Evolutionary conservation across 2,113 vertebrate genomes (phyloP).

Genomic region (Phycodurus eques): DNA sequence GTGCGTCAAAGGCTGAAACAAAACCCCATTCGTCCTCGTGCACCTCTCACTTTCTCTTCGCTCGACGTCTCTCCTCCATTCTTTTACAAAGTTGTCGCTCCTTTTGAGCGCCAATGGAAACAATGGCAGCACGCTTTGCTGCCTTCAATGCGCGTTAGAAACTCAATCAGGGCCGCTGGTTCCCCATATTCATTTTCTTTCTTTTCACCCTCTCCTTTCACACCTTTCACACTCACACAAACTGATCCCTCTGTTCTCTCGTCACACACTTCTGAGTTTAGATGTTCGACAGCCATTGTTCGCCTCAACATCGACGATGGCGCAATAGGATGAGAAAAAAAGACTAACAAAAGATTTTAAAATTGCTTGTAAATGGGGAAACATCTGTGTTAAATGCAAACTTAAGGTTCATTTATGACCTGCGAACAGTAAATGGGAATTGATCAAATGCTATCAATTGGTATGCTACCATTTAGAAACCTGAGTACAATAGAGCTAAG

Average conservation of each 20-base stretch:
- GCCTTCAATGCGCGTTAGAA: constrained; percentile 69
- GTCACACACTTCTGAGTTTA: constrained; percentile 33
- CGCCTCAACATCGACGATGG: constrained; percentile 19
- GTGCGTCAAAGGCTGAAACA: constrained; percentile 52
- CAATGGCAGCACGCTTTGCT: constrained; percentile 68
- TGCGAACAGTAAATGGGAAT: not conserved
- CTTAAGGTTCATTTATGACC: not conserved
- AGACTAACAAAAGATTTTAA: constrained; percentile 64
- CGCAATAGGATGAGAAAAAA: constrained; percentile 34
- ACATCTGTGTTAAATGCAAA: constrained; percentile 71
- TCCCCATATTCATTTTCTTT: constrained; percentile 52
- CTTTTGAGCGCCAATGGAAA: constrained; percentile 62
- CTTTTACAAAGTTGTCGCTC: constrained; percentile 61
- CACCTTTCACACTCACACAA: constrained; percentile 33
- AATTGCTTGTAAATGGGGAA: constrained; percentile 92
- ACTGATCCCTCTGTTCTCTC: constrained; percentile 41
- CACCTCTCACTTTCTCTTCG: constrained; percentile 46
- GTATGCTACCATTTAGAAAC: not conserved
- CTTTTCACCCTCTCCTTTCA: constrained; percentile 37
- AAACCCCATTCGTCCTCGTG: constrained; percentile 20
- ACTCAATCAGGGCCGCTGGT: constrained; percentile 68
- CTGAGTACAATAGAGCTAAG: not conserved
- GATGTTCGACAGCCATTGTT: constrained; percentile 29
- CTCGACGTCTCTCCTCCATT: constrained; percentile 33
- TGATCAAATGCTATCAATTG: not conserved